phyloP scores from a whole-genome alignment of 2,888 invertebrate genomes.

The Heliconius cydno region DNA sequence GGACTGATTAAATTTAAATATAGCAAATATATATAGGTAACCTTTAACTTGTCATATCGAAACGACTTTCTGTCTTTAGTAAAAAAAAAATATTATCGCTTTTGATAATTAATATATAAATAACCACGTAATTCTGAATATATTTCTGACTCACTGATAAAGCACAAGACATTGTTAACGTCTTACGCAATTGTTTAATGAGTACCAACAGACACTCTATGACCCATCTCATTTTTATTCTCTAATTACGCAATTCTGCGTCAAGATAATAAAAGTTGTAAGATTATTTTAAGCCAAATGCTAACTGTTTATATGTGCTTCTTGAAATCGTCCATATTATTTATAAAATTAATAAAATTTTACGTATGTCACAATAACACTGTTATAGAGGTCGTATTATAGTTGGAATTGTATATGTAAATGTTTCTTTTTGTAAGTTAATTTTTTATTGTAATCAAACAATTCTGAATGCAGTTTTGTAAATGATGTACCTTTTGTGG shows the following conservation, averaged over 20 bases:
- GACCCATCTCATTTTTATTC: constrained; percentile 34
- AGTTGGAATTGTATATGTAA: constrained; percentile 5
- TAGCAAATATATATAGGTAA: background rate
- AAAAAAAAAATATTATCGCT: constrained; percentile 9
- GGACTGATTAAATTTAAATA: background rate
- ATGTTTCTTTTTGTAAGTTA: constrained; percentile 16
- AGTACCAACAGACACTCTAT: constrained; percentile 26
- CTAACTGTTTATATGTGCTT: background rate
- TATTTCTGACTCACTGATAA: constrained; percentile 30
- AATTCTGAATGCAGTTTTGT: constrained; percentile 11
- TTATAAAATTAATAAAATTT: background rate
- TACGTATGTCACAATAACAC: background rate
- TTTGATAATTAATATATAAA: constrained; percentile 14
- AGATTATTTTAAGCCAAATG: constrained; percentile 8
- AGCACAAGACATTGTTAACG: constrained; percentile 13
- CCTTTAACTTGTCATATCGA: constrained; percentile 14
- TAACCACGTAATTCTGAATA: constrained; percentile 23
- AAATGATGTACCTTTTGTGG: constrained; percentile 1
- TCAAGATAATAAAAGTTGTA: constrained; percentile 25
- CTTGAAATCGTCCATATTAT: background rate
- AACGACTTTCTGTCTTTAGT: background rate
- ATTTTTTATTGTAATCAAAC: constrained; percentile 20
- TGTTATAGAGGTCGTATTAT: background rate
- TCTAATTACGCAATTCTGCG: constrained; percentile 33
- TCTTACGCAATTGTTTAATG: constrained; percentile 30